Percentiles rank a stretch among this genome's conserved stretches.
Conservation (phyloP, 2,888 invertebrate species). For the Quadroppia sp. region DNA sequence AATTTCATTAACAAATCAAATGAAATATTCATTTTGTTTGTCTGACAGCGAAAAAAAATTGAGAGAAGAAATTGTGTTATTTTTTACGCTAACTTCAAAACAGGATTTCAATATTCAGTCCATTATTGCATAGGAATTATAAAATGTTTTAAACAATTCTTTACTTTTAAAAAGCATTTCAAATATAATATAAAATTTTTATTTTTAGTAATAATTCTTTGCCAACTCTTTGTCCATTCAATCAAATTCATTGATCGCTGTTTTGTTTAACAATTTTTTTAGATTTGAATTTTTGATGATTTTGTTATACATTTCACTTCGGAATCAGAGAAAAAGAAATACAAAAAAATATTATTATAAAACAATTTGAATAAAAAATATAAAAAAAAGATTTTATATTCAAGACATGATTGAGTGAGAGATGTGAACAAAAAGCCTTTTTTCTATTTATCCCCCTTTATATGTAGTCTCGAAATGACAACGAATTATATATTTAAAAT, state of each 20-base stretch:
- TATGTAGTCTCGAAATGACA: background rate
- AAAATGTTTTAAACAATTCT: no score
- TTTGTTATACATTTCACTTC: background rate
- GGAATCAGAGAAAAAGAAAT: no score
- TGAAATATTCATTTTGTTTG: background rate
- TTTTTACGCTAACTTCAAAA: background rate
- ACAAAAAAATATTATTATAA: background rate
- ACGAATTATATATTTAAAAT: background rate
- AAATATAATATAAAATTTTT: no score
- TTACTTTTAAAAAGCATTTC: no score
- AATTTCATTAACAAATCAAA: slow-evolving; percentile 4
- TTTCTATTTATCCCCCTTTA: background rate
- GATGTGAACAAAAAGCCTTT: background rate
- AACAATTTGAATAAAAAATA: background rate
- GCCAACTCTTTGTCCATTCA: no score
- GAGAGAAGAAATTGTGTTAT: no score
- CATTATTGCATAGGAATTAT: no score
- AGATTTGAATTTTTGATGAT: no score
- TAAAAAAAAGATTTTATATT: background rate
- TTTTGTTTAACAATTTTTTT: no score
- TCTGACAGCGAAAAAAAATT: background rate
- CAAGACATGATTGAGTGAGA: background rate
- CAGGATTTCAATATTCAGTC: background rate
- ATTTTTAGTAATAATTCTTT: no score
- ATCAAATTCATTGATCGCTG: no score